These are phyloP conservation scores for Litocranius walleri DNA, from an alignment of 2,113 vertebrate genomes.

Conservation along the genomic window DNA sequence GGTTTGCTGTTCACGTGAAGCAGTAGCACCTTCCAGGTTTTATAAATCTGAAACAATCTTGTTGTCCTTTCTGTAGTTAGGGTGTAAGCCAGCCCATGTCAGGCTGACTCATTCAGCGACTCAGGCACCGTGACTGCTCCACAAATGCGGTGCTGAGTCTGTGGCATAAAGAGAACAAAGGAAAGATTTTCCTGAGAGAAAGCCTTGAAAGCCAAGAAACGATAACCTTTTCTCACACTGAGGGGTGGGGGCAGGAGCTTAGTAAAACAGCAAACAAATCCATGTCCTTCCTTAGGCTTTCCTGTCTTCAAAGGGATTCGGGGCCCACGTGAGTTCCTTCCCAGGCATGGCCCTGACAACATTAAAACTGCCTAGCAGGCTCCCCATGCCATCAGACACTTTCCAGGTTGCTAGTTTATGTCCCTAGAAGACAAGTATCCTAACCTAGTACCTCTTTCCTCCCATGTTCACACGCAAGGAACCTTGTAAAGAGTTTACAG, in stretches of 20 bases:
- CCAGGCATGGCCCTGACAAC: background rate
- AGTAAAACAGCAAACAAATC: constrained; percentile 19
- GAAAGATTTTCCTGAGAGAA: constrained; percentile 41
- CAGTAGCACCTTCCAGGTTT: background rate
- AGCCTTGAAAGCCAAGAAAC: background rate
- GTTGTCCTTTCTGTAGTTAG: background rate
- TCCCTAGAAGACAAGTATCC: background rate
- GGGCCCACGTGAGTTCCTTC: background rate
- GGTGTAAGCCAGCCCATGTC: background rate
- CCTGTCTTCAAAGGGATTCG: constrained; percentile 34
- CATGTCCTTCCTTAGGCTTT: constrained; percentile 14
- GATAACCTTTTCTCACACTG: constrained; percentile 52
- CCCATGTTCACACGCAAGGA: background rate
- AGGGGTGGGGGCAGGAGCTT: background rate
- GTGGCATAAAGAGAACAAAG: constrained; percentile 49
- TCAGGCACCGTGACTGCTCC: background rate
- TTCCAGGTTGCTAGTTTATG: background rate
- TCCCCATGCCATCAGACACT: background rate
- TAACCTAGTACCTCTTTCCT: background rate
- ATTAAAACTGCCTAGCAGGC: background rate
- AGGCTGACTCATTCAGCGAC: background rate
- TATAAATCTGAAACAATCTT: background rate
- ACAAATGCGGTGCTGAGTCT: background rate
- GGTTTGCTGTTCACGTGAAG: background rate
- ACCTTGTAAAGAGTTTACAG: background rate